Base-by-base conservation (phyloP, 2,797 vertebrate species). In the Setipinna tenuifilis region DNA sequence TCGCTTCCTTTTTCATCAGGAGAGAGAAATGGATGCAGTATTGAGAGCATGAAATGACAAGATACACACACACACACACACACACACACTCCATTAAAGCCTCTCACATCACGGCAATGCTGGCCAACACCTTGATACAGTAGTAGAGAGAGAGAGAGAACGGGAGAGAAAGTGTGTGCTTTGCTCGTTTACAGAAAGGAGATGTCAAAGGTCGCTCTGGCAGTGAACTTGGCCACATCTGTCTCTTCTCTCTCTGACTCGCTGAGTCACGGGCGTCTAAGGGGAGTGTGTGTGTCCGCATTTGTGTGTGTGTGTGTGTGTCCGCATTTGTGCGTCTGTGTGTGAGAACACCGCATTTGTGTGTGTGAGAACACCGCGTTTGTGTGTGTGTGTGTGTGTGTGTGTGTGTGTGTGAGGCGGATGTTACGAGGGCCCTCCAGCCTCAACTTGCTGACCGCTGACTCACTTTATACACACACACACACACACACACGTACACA, bases 391-490 rank as follows among this genome's bases (percentile, higher is more conserved):
- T 50, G 57, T 58, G 57, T 58, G 57, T 58, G 57, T 58, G 57
- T 58, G 57, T 58, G 57, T 58, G 57, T 58, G 57, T 58, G 12
- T 58, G 57, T 58, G 31, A 78, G 71, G 35, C 71, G 35, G 71
- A 78, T 71, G 65, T 71, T 31, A 35, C 65, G 31, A 71, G 65
- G 25, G 65, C 14, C 65, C 62, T 68, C 28, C 25, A 68, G 10
- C 61, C 62, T 65, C 62, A 65, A 23, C 62, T 65, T 23, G 62
- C 65, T 71, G 65, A 71, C 65, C 65, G 65, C 65, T 71, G 65
- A 71, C 28, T 31, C 25, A 71, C n/a, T 41, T 41, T 41, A 11
- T 9, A 68, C 62, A 68, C 23, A 68, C 25, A 68, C 23, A 31
- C 25, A 16, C 23, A 68, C 61, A 65, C n/a, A 65, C 61, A 65